Evolutionary conservation across 2,797 vertebrate species (phyloP).

Genomic region (Pempheris klunzingeri): DNA sequence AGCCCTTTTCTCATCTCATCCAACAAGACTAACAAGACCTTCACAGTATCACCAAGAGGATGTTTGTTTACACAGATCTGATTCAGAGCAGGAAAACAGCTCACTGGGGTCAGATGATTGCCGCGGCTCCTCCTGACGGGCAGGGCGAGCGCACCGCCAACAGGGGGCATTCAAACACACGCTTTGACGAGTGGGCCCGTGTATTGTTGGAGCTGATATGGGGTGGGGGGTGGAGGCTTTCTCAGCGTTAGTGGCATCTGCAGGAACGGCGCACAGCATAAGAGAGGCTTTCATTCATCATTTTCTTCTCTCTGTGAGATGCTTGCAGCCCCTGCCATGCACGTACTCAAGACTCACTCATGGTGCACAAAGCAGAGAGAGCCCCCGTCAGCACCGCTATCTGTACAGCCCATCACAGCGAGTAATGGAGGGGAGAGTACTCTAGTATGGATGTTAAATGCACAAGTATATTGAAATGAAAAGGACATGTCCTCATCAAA

Average conservation of each 20-base stretch:
- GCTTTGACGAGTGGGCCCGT: slow-evolving; percentile 7
- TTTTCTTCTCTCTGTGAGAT: slow-evolving; percentile 3
- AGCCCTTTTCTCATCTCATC: slow-evolving; percentile 47
- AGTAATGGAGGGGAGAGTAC: neutral
- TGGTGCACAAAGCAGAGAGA: neutral
- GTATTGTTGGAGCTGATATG: neutral
- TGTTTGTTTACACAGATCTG: slow-evolving; percentile 63
- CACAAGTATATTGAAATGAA: slow-evolving; percentile 1
- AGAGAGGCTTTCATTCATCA: slow-evolving; percentile 10
- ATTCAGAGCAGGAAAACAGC: slow-evolving; percentile 36
- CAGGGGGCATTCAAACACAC: slow-evolving; percentile 46
- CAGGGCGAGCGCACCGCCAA: slow-evolving; percentile 18
- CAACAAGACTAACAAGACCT: slow-evolving; percentile 67
- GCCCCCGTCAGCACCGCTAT: neutral
- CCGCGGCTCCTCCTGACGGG: slow-evolving; percentile 4
- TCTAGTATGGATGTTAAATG: neutral
- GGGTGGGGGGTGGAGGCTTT: slow-evolving; percentile 10
- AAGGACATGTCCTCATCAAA: neutral
- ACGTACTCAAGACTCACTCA: neutral
- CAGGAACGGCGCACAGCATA: neutral
- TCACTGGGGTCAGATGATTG: slow-evolving; percentile 33
- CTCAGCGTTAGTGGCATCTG: slow-evolving; percentile 9
- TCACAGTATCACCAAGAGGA: slow-evolving; percentile 54
- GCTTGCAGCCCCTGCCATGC: neutral
- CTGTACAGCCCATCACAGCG: slow-evolving; percentile 6